Evolutionary conservation across 2,797 vertebrate species (phyloP).

Genomic region (Crotalus adamanteus): DNA sequence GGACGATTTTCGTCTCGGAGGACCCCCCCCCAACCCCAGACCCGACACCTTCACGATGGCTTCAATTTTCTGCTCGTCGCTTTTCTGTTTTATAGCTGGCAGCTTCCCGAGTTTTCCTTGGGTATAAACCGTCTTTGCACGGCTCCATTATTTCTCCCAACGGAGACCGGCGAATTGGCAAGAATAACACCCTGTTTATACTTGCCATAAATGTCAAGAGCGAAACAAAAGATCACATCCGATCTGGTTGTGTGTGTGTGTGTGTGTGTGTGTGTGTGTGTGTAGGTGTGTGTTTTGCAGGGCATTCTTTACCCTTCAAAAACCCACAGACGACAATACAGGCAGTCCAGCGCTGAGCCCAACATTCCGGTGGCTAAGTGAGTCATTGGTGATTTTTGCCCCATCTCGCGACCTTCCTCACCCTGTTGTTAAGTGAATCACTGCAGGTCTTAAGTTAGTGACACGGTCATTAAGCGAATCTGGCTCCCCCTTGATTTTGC

Average conservation of each 20-base stretch:
- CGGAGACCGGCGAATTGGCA: slow-evolving; percentile 37
- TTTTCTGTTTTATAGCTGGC: slow-evolving; percentile 75
- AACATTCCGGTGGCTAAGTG: background rate
- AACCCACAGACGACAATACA: background rate
- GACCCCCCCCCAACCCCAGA: slow-evolving; percentile 69
- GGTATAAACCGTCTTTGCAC: slow-evolving; percentile 28
- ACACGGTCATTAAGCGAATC: background rate
- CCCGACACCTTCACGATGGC: slow-evolving; percentile 78
- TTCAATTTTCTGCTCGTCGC: slow-evolving; percentile 84
- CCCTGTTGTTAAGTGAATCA: background rate
- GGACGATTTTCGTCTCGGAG: slow-evolving; percentile 74
- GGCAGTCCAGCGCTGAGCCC: background rate
- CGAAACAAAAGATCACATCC: slow-evolving; percentile 31
- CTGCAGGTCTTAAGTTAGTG: background rate
- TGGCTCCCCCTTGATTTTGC: background rate
- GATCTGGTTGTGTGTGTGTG: background rate
- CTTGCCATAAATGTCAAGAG: slow-evolving; percentile 50
- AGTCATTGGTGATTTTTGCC: background rate
- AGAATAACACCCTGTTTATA: slow-evolving; percentile 49
- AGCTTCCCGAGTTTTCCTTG: slow-evolving; percentile 34
- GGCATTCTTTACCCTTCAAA: background rate
- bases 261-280: background rate
- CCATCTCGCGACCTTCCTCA: background rate
- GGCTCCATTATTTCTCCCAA: background rate
- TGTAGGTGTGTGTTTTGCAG: background rate